Conservation (phyloP, 2,888 invertebrate genomes). For the Microctonus aethiopoides region DNA sequence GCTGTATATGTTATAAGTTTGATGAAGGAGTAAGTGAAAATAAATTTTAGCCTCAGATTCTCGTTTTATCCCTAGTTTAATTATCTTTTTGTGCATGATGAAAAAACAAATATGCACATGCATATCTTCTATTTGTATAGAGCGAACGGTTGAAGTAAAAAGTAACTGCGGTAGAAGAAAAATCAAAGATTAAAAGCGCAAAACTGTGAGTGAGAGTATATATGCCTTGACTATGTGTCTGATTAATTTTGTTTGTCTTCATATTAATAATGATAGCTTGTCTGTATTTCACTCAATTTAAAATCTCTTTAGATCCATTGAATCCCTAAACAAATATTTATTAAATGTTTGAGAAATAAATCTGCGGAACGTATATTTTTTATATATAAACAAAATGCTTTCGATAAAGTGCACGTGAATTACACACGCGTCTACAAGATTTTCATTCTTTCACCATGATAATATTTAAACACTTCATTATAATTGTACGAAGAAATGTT, state of each 20-base stretch:
- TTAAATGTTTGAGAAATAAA: no score
- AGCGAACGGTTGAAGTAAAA: background rate
- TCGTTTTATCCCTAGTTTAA: constrained; percentile 1
- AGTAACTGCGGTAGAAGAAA: background rate
- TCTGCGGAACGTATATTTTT: no score
- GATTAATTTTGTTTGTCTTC: constrained; percentile 23
- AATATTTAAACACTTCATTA: no score
- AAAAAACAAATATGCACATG: constrained; percentile 11
- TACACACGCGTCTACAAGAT: background rate
- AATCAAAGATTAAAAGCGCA: constrained; percentile 9
- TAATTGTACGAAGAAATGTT: no score
- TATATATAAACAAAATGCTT: no score
- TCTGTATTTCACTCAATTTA: constrained; percentile 43
- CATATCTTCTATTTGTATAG: background rate
- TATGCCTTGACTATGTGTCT: constrained; percentile 17
- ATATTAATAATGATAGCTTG: constrained; percentile 45
- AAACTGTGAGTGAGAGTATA: constrained; percentile 23
- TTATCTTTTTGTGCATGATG: constrained; percentile 37
- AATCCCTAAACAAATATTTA: constrained; percentile 40
- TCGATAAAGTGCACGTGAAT: background rate
- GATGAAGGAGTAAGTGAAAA: no score
- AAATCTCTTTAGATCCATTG: constrained; percentile 39
- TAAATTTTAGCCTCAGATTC: constrained; percentile 1
- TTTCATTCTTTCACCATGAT: background rate
- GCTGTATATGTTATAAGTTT: no score